These are phyloP conservation scores for Brenthis hecate DNA, from an alignment of 2,888 invertebrate genomes.

Conservation along the genomic window DNA sequence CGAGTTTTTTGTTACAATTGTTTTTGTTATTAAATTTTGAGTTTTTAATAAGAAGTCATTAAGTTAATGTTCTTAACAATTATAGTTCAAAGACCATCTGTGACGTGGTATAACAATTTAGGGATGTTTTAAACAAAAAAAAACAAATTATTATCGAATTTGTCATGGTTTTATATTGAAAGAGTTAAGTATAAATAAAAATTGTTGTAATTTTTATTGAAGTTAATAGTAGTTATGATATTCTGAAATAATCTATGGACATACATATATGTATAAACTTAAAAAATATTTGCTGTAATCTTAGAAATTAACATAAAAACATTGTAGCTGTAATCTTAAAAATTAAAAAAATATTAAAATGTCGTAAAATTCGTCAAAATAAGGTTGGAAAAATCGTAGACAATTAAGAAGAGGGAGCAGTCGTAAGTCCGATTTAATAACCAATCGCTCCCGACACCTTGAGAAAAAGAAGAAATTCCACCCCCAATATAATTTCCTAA, in stretches of 20 bases:
- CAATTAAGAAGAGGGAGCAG: slow-evolving; percentile 66
- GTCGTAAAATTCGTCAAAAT: slow-evolving; percentile 5
- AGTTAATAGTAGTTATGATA: no score
- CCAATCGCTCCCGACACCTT: slow-evolving; percentile 72
- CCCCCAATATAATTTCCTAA: slow-evolving; percentile 80
- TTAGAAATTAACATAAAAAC: background rate
- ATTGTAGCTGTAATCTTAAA: background rate
- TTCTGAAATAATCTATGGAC: no score
- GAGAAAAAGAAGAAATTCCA: slow-evolving; percentile 61
- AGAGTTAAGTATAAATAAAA: no score
- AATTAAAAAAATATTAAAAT: background rate
- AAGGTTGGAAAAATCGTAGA: slow-evolving; percentile 51
- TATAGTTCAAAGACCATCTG: slow-evolving; percentile 7
- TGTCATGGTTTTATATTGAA: no score
- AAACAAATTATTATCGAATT: no score
- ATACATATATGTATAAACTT: no score
- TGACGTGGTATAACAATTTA: no score
- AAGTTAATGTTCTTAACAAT: slow-evolving; percentile 6
- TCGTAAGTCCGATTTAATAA: slow-evolving; percentile 78
- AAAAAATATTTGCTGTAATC: background rate
- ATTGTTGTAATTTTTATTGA: no score
- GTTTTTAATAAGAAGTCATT: slow-evolving; percentile 4
- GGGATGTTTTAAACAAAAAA: no score
- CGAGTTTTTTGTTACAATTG: slow-evolving; percentile 36
- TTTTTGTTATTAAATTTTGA: slow-evolving; percentile 6